These are phyloP conservation scores for Emmelina monodactyla DNA, from an alignment of 2,888 invertebrate species.

Conservation along the genomic window DNA sequence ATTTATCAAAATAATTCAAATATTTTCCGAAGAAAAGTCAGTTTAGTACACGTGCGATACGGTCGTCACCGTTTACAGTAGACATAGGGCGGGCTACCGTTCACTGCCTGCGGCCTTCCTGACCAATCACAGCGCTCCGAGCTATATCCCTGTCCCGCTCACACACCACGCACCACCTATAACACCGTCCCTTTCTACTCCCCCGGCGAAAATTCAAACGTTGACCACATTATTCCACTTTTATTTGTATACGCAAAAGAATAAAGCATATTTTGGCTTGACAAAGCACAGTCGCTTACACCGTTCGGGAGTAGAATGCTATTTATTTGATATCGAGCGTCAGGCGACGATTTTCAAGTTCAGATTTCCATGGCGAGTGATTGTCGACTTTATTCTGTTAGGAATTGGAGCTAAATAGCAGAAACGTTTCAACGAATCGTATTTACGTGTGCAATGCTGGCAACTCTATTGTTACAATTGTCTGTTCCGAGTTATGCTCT, in stretches of 20 bases:
- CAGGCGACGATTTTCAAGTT: slow-evolving; percentile 66
- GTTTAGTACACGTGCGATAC: too few species aligned
- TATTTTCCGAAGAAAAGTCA: too few species aligned
- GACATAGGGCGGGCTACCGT: slow-evolving; percentile 68
- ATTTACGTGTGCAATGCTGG: slow-evolving; percentile 63
- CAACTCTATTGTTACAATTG: slow-evolving; percentile 63
- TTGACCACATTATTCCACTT: slow-evolving; percentile 22
- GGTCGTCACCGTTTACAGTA: slow-evolving; percentile 56
- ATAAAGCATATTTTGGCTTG: neutral
- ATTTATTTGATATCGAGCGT: slow-evolving; percentile 67
- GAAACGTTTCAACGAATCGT: slow-evolving; percentile 41
- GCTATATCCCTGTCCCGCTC: slow-evolving; percentile 49
- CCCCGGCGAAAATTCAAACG: slow-evolving; percentile 62
- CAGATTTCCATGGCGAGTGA: slow-evolving; percentile 52
- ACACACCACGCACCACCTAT: slow-evolving; percentile 29
- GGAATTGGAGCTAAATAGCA: slow-evolving; percentile 35
- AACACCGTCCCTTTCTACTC: slow-evolving; percentile 42
- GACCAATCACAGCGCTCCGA: slow-evolving; percentile 67
- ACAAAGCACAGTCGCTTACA: slow-evolving; percentile 43
- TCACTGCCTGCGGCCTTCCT: slow-evolving; percentile 67
- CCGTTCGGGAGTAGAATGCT: slow-evolving; percentile 35
- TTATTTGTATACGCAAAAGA: slow-evolving; percentile 17
- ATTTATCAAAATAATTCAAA: too few species aligned
- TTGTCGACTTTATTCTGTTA: slow-evolving; percentile 46
- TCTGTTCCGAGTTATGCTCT: slow-evolving; percentile 15